Base-by-base conservation (phyloP, 2,888 invertebrate genomes). In the Drosophila testacea region DNA sequence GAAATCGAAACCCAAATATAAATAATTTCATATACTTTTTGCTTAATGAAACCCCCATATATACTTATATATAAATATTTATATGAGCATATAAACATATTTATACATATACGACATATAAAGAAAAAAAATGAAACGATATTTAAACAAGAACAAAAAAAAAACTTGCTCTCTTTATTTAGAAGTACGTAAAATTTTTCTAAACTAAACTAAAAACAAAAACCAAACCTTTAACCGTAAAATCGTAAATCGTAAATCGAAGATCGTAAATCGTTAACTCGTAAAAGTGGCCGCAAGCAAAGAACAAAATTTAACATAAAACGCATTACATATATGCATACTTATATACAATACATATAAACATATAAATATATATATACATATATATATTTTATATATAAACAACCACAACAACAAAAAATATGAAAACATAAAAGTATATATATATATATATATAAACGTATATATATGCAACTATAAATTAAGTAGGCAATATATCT, bases 131-230 rank as follows among this genome's bases (percentile, higher is more conserved):
- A 84, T 69, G 68, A 79, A 70, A 67, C 51, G 48, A 78, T 77
- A 87, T 78, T 78, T 78, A 75, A 81, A 75, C 64, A 67, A 68
- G 70, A 56, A 61, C 42, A 57, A 57, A 57, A 60, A 42, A 69
- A 67, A 55, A 76, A 84, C 72, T 87, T 83, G 81, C 83, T 89
- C 87, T 88, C 89, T 75, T 88, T 80, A 88, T 88, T 83, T 88
- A 83, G 86, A 80, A 83, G 81, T 82, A 88, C 65, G 74, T 80
- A 86, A 86, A 51, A 73, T 75, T 83, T 83, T 83, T 88, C 83
- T 85, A 77, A 83, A 68, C 71, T 71, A 62, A 62, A 60, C 59
- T 54, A 44, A 70, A 65, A 38, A 22, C 22, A 22, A 28, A 70
- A 69, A 73, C 77, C 66, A 69, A 77, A 81, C 38, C 76, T 68